These are phyloP conservation scores for Trididemnum clinides DNA, from an alignment of 23 tunicate genomes.

Conservation along the genomic window DNA sequence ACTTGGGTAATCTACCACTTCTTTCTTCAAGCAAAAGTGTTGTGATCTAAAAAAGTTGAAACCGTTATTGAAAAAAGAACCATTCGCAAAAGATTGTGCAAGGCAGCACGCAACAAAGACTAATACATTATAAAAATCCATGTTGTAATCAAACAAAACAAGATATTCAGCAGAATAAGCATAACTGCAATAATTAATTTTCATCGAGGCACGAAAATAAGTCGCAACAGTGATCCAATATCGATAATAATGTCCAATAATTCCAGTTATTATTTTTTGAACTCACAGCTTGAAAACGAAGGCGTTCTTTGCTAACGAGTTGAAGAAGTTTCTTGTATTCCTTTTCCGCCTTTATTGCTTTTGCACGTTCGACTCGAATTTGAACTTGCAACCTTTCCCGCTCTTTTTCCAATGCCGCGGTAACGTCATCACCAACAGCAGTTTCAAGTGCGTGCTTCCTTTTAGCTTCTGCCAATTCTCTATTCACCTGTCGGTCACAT, in stretches of 20 bases:
- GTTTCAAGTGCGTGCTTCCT: slow-evolving; percentile 26
- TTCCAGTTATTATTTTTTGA: neutral
- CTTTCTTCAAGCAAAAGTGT: slow-evolving; percentile 52
- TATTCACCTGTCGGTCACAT: slow-evolving; percentile 76
- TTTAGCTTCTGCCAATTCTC: slow-evolving; percentile 58
- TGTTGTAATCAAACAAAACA: too few relatives aligned
- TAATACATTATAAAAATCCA: too few relatives aligned
- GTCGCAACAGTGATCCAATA: too few relatives aligned
- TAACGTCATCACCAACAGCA: slow-evolving; percentile 29
- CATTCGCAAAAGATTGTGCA: too few relatives aligned
- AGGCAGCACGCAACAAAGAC: too few relatives aligned
- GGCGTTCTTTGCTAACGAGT: slow-evolving; percentile 41
- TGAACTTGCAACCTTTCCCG: slow-evolving; percentile 32
- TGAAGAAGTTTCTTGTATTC: slow-evolving; percentile 68
- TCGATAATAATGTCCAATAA: too few relatives aligned
- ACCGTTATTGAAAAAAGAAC: too few relatives aligned
- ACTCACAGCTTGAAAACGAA: slow-evolving; percentile 48
- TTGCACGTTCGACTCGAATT: slow-evolving; percentile 34
- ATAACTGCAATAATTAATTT: too few relatives aligned
- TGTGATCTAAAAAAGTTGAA: slow-evolving; percentile 55
- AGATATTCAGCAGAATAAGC: too few relatives aligned
- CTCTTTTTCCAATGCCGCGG: slow-evolving; percentile 54
- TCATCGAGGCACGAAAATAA: too few relatives aligned
- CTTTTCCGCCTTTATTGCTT: slow-evolving; percentile 38
- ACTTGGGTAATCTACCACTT: neutral